A percentile compares a stretch with the other conserved stretches of the same genome.
Evolutionary conservation across 2,797 vertebrate genomes (phyloP).

Genomic region (Dromococcyx pavoninus): DNA sequence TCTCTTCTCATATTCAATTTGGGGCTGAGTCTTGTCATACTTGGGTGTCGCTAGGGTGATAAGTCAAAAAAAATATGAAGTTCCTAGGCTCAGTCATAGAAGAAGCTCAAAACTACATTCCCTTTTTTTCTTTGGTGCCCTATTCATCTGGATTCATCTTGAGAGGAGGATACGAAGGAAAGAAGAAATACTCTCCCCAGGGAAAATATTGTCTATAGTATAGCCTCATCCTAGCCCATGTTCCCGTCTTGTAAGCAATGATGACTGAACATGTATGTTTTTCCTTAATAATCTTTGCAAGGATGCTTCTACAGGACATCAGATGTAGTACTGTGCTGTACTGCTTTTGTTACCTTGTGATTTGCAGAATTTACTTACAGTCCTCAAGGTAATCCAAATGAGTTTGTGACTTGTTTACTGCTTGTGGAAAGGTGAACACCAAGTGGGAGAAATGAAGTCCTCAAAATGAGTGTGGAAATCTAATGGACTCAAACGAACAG

Average conservation of each 20-base stretch:
- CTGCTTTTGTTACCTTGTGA: neutral
- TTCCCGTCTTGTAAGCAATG: neutral
- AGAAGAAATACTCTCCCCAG: neutral
- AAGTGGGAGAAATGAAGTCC: neutral
- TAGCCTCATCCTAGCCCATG: neutral
- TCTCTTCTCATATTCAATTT: neutral
- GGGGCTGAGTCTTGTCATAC: neutral
- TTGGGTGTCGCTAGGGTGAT: neutral
- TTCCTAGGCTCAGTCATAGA: neutral
- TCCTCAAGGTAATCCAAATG: neutral
- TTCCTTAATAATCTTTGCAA: neutral
- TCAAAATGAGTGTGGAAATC: neutral
- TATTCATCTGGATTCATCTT: neutral
- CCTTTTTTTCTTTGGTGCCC: neutral
- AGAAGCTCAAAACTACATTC: neutral
- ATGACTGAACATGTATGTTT: neutral
- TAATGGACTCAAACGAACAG: neutral
- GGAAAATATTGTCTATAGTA: neutral
- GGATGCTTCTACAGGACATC: neutral
- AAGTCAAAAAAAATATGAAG: neutral
- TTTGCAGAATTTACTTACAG: neutral
- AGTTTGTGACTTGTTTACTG: neutral
- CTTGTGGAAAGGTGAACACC: neutral
- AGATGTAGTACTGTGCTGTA: neutral
- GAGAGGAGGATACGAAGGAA: neutral